These are phyloP conservation scores for Chrosomus eos DNA, from an alignment of 2,797 vertebrate species.

Conservation along the genomic window DNA sequence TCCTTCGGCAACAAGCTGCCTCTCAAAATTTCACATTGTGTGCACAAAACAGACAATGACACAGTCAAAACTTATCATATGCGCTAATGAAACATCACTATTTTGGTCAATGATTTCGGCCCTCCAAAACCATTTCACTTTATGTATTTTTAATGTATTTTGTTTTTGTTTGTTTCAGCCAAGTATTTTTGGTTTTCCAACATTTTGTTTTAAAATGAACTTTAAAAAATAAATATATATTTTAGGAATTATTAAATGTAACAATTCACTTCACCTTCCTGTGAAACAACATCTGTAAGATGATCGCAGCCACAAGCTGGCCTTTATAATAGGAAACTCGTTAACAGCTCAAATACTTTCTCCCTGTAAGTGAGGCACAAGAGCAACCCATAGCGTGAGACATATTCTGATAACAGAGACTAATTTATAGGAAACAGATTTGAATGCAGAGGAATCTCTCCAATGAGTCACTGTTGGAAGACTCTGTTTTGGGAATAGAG, in stretches of 20 bases:
- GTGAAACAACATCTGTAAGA: background rate
- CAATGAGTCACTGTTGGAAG: slow-evolving; percentile 30
- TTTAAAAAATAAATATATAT: too few relatives aligned
- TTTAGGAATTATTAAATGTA: background rate
- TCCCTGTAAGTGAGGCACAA: slow-evolving; percentile 18
- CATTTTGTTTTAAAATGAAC: background rate
- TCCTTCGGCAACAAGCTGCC: background rate
- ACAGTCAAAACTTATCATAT: background rate
- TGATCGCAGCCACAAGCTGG: background rate
- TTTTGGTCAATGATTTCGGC: too few relatives aligned
- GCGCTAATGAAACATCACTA: background rate
- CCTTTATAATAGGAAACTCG: background rate
- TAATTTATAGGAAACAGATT: slow-evolving; percentile 45
- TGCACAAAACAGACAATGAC: background rate
- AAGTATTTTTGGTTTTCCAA: background rate
- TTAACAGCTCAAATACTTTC: slow-evolving; percentile 3
- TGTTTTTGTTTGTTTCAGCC: background rate
- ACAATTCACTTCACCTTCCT: background rate
- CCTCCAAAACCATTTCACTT: background rate
- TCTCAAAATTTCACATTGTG: background rate
- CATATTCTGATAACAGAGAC: slow-evolving; percentile 35
- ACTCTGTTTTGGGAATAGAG: slow-evolving; percentile 23
- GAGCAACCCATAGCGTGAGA: slow-evolving; percentile 16
- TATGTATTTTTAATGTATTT: background rate
- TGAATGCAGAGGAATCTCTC: slow-evolving; percentile 26